Percentiles rank a stretch among this genome's conserved stretches.
These are phyloP conservation scores for Leucoraja ocellata DNA, from an alignment of 2,797 vertebrate genomes.

Conservation along the genomic window DNA sequence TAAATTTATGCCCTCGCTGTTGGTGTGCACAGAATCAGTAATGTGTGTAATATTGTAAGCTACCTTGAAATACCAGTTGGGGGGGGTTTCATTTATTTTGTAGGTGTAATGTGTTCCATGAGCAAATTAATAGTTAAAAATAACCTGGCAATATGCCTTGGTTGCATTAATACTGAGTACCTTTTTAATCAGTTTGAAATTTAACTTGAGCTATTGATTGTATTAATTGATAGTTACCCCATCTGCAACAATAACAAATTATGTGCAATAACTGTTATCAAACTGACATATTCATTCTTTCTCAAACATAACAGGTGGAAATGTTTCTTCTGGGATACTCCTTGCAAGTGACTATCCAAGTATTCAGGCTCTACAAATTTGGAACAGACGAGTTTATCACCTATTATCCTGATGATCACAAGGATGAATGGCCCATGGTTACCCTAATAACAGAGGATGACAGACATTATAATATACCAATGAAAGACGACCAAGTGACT, in stretches of 20 bases:
- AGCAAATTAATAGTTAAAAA: too few relatives aligned
- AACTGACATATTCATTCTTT: constrained; percentile 23
- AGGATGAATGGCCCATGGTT: constrained; percentile 78
- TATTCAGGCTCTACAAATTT: constrained; percentile 86
- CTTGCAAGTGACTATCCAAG: constrained; percentile 80
- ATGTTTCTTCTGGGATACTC: constrained; percentile 94
- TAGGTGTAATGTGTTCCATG: neutral
- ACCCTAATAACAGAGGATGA: constrained; percentile 92
- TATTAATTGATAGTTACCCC: neutral
- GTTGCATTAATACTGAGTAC: neutral
- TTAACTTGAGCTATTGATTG: neutral
- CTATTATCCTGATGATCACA: constrained; percentile 78
- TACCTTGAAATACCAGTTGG: neutral
- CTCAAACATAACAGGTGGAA: constrained; percentile 70
- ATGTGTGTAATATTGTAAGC: neutral
- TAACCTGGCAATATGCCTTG: too few relatives aligned
- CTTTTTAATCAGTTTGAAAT: neutral
- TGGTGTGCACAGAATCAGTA: neutral
- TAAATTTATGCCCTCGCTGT: neutral
- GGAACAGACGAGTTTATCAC: constrained; percentile 90
- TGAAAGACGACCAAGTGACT: constrained; percentile 62
- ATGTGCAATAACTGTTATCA: neutral
- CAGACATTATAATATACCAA: constrained; percentile 90
- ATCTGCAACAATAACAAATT: neutral
- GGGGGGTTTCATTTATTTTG: neutral